Conservation (phyloP, 1,140 invertebrate species). For the Manduca sexta region DNA sequence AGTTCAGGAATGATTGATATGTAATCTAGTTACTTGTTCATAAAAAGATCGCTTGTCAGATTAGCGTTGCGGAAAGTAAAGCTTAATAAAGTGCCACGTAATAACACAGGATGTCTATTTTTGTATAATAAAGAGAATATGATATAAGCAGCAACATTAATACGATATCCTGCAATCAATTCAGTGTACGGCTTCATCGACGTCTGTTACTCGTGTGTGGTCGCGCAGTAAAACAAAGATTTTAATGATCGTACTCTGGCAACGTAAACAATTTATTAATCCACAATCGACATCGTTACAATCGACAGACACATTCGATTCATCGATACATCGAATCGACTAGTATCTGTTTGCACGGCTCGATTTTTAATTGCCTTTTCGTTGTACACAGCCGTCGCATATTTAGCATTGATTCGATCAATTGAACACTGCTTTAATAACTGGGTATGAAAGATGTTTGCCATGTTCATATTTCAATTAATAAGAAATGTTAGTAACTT, state of each 20-base stretch:
- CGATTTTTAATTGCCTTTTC: slow-evolving; percentile 35
- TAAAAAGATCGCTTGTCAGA: too few relatives aligned
- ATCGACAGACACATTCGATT: slow-evolving; percentile 41
- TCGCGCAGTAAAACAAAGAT: slow-evolving; percentile 59
- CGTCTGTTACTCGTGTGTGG: slow-evolving; percentile 57
- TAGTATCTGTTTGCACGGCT: slow-evolving; percentile 26
- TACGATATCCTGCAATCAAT: slow-evolving; percentile 69
- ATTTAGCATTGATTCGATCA: too few relatives aligned
- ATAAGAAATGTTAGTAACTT: too few relatives aligned
- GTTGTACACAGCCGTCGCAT: too few relatives aligned
- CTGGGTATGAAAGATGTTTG: too few relatives aligned
- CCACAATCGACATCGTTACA: slow-evolving; percentile 57
- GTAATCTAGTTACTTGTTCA: too few relatives aligned
- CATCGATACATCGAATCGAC: slow-evolving; percentile 40
- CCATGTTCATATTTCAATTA: too few relatives aligned
- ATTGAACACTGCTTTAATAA: too few relatives aligned
- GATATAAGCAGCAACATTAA: slow-evolving; percentile 55
- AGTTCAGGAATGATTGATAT: background rate
- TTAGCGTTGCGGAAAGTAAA: background rate
- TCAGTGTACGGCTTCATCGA: slow-evolving; percentile 56
- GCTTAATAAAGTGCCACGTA: background rate
- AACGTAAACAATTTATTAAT: slow-evolving; percentile 60
- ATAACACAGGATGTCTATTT: slow-evolving; percentile 15
- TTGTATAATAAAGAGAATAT: slow-evolving; percentile 34
- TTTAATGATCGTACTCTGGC: slow-evolving; percentile 50